Percentiles rank a stretch among this genome's conserved stretches.
phyloP scores from a whole-genome alignment of 2,797 vertebrate species.

The Thalassophryne amazonica region DNA sequence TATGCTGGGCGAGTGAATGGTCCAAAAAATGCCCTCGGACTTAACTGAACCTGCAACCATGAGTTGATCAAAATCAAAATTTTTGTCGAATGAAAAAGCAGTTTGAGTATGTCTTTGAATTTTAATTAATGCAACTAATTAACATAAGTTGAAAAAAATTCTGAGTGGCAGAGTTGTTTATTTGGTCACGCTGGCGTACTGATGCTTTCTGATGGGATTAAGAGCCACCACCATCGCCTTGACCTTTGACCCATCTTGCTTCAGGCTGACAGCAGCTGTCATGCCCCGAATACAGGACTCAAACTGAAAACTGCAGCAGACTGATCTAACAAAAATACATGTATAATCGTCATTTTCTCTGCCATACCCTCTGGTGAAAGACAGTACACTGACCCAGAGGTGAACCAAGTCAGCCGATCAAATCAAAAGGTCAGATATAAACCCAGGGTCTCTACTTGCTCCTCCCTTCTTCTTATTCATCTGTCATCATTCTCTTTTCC shows the following conservation, averaged over 20 bases:
- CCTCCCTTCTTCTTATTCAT: constrained; percentile 5
- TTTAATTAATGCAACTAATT: no score
- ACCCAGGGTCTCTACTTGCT: neutral
- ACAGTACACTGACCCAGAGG: constrained; percentile 35
- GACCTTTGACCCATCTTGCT: constrained; percentile 27
- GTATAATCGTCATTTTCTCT: constrained; percentile 45
- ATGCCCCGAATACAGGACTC: neutral
- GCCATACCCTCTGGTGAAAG: constrained; percentile 25
- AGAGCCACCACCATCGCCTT: neutral
- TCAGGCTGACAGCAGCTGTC: constrained; percentile 45
- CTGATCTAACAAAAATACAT: constrained; percentile 23
- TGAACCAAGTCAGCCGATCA: constrained; percentile 33
- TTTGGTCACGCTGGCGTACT: constrained; percentile 13
- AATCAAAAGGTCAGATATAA: constrained; percentile 45
- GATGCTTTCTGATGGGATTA: constrained; percentile 1
- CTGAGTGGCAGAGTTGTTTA: neutral
- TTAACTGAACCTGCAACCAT: no score
- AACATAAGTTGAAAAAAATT: no score
- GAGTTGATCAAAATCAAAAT: no score
- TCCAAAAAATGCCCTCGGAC: no score
- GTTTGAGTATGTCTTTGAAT: no score
- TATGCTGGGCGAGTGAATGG: no score
- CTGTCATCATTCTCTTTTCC: constrained; percentile 11
- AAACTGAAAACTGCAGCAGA: constrained; percentile 11
- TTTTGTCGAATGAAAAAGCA: no score